Conservation (phyloP, 2,113 vertebrate species). For the Plotosus lineatus region DNA sequence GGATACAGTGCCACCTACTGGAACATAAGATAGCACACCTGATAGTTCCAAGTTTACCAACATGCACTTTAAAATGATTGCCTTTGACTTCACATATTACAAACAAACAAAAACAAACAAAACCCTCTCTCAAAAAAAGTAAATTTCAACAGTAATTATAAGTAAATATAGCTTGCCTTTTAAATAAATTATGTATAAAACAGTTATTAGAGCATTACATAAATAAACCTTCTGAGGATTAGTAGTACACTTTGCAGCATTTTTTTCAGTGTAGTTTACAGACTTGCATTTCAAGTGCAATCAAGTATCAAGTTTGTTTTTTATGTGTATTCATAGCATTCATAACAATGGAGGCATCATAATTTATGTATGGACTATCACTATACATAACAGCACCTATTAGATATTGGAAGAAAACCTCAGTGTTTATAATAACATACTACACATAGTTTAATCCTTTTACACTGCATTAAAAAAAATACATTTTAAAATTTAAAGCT, state of each 20-base stretch:
- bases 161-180: background rate
- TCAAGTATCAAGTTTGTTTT: background rate
- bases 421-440: background rate
- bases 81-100: background rate
- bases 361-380: background rate
- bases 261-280: background rate
- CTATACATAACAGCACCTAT: slow-evolving; percentile 1
- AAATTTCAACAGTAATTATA: background rate
- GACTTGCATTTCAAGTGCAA: background rate
- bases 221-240: background rate
- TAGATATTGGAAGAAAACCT: background rate
- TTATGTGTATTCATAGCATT: background rate
- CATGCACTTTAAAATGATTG: background rate
- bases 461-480: background rate
- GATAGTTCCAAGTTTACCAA: background rate
- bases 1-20: slow-evolving; percentile 38
- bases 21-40: background rate
- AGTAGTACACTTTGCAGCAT: background rate
- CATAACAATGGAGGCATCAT: background rate
- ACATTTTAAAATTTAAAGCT: background rate
- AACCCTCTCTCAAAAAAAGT: background rate
- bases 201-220: background rate
- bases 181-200: background rate
- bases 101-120: background rate
- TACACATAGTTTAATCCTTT: background rate